Evolutionary conservation across 2,797 vertebrate species (phyloP).

Genomic region (Spinus olivaceus): DNA sequence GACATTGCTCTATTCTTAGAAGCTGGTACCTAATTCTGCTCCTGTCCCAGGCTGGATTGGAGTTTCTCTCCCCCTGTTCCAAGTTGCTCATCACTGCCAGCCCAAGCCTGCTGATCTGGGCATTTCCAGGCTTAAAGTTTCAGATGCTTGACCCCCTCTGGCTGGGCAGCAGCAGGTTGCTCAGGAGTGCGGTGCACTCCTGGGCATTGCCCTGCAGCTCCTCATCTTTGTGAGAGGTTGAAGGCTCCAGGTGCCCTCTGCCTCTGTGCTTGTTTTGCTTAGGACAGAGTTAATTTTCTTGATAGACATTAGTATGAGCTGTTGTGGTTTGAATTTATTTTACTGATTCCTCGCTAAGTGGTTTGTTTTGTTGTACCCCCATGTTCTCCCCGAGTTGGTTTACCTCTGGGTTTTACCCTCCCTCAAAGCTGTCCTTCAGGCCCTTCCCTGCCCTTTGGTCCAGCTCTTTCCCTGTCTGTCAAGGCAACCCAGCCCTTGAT

Average conservation of each 20-base stretch:
- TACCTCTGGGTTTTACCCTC: background rate
- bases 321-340: background rate
- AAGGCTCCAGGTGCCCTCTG: background rate
- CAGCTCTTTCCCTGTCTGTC: background rate
- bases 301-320: background rate
- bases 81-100: background rate
- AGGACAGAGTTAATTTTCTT: background rate
- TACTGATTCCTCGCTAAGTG: background rate
- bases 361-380: background rate
- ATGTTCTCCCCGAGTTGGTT: background rate
- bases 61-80: accelerated
- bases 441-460: background rate
- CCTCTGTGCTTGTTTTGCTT: background rate
- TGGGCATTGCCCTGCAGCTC: background rate
- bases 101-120: background rate
- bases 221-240: background rate
- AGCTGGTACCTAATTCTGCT: background rate
- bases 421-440: background rate
- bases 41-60: background rate
- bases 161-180: background rate
- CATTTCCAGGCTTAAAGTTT: background rate
- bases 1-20: accelerated
- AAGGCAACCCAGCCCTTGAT: background rate
- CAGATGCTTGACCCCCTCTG: accelerated
- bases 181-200: accelerated